phyloP scores from a whole-genome alignment of 2,113 vertebrate genomes.

The Urocitellus parryii region DNA sequence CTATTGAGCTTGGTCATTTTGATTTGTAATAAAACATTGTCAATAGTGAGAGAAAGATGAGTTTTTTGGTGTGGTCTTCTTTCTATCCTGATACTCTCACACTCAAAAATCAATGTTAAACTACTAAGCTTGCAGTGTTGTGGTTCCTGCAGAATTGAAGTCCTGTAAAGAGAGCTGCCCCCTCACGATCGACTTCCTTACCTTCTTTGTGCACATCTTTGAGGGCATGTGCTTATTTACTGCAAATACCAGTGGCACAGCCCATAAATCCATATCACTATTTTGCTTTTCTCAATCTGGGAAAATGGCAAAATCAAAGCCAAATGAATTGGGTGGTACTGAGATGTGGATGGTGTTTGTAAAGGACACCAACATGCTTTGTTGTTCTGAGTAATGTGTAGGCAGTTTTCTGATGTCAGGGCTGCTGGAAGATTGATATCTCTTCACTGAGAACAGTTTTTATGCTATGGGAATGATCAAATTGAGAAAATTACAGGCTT shows the following conservation, averaged over 20 bases:
- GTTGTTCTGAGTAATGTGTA: background rate
- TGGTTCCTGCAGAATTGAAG: background rate
- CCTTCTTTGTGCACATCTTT: background rate
- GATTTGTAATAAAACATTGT: background rate
- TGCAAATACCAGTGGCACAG: background rate
- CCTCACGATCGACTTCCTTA: background rate
- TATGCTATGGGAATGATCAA: background rate
- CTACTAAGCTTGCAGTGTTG: background rate
- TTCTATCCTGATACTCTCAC: background rate
- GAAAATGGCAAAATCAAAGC: slow-evolving; percentile 50
- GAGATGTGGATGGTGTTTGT: background rate
- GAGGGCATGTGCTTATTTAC: background rate
- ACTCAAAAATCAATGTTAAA: slow-evolving; percentile 34
- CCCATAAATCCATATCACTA: background rate
- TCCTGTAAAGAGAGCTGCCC: background rate
- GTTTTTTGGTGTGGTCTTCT: background rate
- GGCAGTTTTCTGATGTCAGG: background rate
- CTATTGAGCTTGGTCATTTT: too few relatives aligned
- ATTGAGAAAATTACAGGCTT: background rate
- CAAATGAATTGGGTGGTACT: background rate
- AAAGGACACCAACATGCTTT: background rate
- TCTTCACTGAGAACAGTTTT: background rate
- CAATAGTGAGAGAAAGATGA: background rate
- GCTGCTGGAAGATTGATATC: background rate
- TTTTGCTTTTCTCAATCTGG: background rate